phyloP scores from a whole-genome alignment of 2,113 vertebrate species.

The Grantiella picta region DNA sequence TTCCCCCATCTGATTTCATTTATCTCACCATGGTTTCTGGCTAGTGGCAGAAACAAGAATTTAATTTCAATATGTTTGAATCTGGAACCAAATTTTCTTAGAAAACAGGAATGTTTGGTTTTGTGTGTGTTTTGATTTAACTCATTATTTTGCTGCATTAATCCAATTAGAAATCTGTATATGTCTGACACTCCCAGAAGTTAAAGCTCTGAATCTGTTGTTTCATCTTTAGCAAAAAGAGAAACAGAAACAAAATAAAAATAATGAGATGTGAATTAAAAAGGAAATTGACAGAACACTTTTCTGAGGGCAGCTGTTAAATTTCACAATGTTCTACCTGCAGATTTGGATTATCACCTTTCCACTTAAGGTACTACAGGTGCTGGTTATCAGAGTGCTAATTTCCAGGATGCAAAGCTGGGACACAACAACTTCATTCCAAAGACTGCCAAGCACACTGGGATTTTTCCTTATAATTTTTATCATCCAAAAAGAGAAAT shows the following conservation, averaged over 20 bases:
- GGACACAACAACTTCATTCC: not conserved
- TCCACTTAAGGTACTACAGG: not conserved
- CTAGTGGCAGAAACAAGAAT: not conserved
- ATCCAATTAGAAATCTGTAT: not conserved
- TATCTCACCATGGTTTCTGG: conserved; percentile 32
- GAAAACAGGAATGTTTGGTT: not conserved
- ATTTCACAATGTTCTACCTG: not conserved
- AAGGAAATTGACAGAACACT: not conserved
- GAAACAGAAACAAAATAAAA: not conserved
- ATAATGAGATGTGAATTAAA: not conserved
- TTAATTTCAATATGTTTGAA: conserved; percentile 13
- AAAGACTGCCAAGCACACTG: not conserved
- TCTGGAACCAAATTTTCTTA: conserved; percentile 18
- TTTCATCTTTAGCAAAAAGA: not conserved
- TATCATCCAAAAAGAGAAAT: not conserved
- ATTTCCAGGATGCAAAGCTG: not conserved
- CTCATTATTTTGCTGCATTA: not conserved
- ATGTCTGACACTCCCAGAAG: not conserved
- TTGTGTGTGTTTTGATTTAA: not conserved
- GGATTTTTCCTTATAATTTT: not conserved
- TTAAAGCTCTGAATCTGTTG: not conserved
- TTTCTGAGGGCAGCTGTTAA: not conserved
- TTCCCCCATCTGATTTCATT: conserved; percentile 12
- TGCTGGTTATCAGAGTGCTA: not conserved
- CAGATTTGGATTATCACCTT: not conserved